Evolutionary conservation across 2,888 invertebrate genomes (phyloP).

Genomic region (Scaeva pyrastri): DNA sequence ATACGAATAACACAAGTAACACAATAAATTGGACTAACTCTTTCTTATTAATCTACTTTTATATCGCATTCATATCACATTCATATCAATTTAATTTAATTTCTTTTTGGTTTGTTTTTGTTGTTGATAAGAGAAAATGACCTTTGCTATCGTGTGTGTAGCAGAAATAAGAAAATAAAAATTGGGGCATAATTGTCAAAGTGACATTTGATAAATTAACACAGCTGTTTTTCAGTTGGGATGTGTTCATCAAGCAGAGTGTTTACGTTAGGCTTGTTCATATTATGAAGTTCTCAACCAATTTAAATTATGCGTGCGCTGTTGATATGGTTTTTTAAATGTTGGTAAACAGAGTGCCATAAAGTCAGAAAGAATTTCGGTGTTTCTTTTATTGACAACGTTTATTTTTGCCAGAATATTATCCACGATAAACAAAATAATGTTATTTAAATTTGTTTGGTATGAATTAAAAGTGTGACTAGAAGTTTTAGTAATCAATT

Average conservation of each 20-base stretch:
- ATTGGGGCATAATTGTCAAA: constrained; percentile 7
- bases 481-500: too few relatives aligned
- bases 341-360: too few relatives aligned
- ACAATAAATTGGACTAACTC: background rate
- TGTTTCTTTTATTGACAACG: too few relatives aligned
- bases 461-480: too few relatives aligned
- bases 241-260: background rate
- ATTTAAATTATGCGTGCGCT: too few relatives aligned
- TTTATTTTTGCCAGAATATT: too few relatives aligned
- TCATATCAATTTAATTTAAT: background rate
- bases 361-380: too few relatives aligned
- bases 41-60: constrained; percentile 12
- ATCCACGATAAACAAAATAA: too few relatives aligned
- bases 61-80: constrained; percentile 4
- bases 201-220: constrained; percentile 1
- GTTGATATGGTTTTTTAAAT: too few relatives aligned
- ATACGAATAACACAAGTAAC: background rate
- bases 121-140: constrained; percentile 24
- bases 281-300: background rate
- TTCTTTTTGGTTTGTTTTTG: background rate
- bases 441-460: too few relatives aligned
- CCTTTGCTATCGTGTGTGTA: background rate
- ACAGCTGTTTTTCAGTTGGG: background rate
- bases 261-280: background rate
- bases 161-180: background rate